Base-by-base conservation (phyloP, 2,113 vertebrate species). In the Thalassoma bifasciatum region DNA sequence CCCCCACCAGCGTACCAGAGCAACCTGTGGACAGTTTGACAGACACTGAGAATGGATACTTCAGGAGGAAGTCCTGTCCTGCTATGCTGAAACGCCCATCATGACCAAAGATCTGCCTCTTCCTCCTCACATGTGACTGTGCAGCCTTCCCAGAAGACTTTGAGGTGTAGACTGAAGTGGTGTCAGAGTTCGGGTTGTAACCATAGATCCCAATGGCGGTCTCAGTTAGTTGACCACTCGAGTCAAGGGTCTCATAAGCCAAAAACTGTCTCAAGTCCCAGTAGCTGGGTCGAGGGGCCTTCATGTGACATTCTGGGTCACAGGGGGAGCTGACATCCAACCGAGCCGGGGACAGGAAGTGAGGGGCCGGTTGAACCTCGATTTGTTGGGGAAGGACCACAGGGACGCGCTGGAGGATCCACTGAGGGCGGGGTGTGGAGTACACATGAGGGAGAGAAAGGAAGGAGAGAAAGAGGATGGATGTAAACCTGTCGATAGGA, bases 11-110 rank as follows among this genome's bases (percentile, higher is more conserved):
- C 0, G 97, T 98, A 14, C 98, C 98, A 0, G 97, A 97, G 82
- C 98, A 99, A 23, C 98, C 98, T 0, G 98, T 99, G 19, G 98
- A 99, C 23, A 98, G 89, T 91, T 99, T 99, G 76, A 99, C 98
- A 0, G 97, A 96, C 0, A 96, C 96, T 0, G 98, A 98, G 83
- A 99, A 99, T 0, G 98, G 98, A 81, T 96, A 99, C 73, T 96
- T 96, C 42, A 97, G 88, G 80, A 99, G 92, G 88, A 96, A 97
- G 91, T 96, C 92, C 77, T 95, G 96, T 21, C 96, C 97, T 11
- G 95, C 95, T 46, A 99, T 98, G 88, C 95, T 99, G 71, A 99
- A 99, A 57, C 98, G 95, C 10, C 95, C 95, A 70, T 99, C 98
- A 0, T 96, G 96, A 50, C 97, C 96, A 30, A 98, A 99, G 85